These are phyloP conservation scores for Drosophila diplacantha DNA, from an alignment of 2,888 invertebrate genomes.

Conservation along the genomic window DNA sequence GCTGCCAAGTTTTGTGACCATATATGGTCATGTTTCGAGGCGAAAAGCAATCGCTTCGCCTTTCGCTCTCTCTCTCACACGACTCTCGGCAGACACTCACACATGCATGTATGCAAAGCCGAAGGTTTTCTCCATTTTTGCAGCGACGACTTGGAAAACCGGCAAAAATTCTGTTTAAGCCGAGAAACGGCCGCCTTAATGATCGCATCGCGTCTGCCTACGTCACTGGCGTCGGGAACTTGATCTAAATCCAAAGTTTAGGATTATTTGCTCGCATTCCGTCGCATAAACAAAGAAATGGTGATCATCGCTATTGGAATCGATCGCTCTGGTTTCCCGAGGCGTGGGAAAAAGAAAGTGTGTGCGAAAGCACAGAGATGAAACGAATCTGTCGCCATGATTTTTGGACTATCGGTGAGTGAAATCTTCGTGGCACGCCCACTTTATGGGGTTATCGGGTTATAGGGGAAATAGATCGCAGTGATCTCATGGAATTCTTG, in stretches of 20 bases:
- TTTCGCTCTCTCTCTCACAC: constrained; percentile 27
- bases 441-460: constrained; percentile 1
- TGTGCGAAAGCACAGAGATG: constrained; percentile 47
- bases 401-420: constrained; percentile 1
- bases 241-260: constrained; percentile 1
- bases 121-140: constrained; percentile 69
- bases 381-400: constrained; percentile 34
- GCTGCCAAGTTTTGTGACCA: constrained; percentile 76
- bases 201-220: constrained; percentile 57
- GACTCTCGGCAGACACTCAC: constrained; percentile 4
- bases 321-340: constrained; percentile 15
- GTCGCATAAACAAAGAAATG: constrained; percentile 4
- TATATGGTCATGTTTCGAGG: constrained; percentile 77
- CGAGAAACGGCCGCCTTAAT: constrained; percentile 56
- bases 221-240: constrained; percentile 43
- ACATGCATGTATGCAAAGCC: background rate
- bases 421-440: constrained; percentile 32
- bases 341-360: constrained; percentile 69
- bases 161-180: constrained; percentile 37
- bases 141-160: constrained; percentile 28
- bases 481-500: background rate
- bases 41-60: constrained; percentile 37
- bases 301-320: constrained; percentile 15
- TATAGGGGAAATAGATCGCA: background rate
- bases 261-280: constrained; percentile 24